Percentiles rank a stretch among this genome's conserved stretches.
These are phyloP conservation scores for Orientallactaga sibirica DNA, from an alignment of 2,797 vertebrate species.

Conservation along the genomic window DNA sequence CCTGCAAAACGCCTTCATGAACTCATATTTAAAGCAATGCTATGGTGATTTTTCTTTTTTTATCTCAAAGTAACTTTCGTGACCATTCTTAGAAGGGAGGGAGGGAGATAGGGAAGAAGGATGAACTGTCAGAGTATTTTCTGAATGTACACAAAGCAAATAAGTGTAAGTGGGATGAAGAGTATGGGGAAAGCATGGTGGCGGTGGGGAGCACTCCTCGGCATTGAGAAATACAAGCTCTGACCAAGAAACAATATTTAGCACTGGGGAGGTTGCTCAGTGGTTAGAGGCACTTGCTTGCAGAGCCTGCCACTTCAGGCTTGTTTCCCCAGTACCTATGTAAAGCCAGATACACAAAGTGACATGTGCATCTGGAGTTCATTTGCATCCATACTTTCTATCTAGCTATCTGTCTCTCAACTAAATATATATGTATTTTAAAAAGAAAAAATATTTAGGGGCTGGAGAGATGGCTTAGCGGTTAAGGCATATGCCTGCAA, in stretches of 20 bases:
- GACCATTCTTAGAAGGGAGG: conserved; percentile 3
- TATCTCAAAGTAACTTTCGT: background rate
- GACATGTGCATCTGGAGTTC: too few species aligned
- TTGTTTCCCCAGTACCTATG: too few species aligned
- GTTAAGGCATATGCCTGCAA: too few species aligned
- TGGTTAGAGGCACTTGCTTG: too few species aligned
- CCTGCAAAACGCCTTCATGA: conserved; percentile 63
- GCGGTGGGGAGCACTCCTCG: background rate
- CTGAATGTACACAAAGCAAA: background rate
- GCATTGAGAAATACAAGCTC: conserved; percentile 10
- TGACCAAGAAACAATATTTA: background rate
- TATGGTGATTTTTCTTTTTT: conserved; percentile 37
- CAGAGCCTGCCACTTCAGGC: too few species aligned
- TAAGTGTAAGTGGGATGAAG: background rate
- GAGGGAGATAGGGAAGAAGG: background rate
- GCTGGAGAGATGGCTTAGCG: too few species aligned
- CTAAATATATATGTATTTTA: too few species aligned
- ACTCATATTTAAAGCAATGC: conserved; percentile 52
- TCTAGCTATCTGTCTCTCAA: too few species aligned
- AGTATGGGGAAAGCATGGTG: background rate
- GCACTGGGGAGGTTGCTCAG: too few species aligned
- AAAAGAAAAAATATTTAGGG: too few species aligned
- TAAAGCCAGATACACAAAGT: too few species aligned
- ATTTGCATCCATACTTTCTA: too few species aligned
- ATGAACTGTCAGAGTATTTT: background rate